phyloP scores from a whole-genome alignment of 2,888 invertebrate species.

The Ditylenchus weischeri region DNA sequence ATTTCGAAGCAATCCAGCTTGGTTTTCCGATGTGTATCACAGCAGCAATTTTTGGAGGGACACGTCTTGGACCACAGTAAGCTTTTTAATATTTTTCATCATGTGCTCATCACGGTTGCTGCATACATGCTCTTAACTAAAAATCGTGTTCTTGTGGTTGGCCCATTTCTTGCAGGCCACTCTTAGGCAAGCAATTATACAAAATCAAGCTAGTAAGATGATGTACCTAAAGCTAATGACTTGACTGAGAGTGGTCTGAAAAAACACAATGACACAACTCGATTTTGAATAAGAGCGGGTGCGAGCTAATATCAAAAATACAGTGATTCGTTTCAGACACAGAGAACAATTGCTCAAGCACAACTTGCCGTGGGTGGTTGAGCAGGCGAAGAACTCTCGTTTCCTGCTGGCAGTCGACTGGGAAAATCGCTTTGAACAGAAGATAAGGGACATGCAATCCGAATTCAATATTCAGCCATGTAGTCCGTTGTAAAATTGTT shows the following conservation, averaged over 20 bases:
- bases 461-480: constrained; percentile 32
- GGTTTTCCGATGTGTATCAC: constrained; percentile 90
- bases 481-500: constrained; percentile 13
- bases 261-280: too few relatives aligned
- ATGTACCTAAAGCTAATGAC: too few relatives aligned
- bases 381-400: constrained; percentile 45
- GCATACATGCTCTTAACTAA: too few relatives aligned
- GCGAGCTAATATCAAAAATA: background rate
- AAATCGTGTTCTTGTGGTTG: too few relatives aligned
- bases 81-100: too few relatives aligned
- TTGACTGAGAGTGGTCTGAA: too few relatives aligned
- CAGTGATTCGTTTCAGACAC: constrained; percentile 37
- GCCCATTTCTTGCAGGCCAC: too few relatives aligned
- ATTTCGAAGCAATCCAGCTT: constrained; percentile 93
- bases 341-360: constrained; percentile 39
- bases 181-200: too few relatives aligned
- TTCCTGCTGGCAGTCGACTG: constrained; percentile 51
- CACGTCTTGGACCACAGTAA: constrained; percentile 77
- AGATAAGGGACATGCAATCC: constrained; percentile 40
- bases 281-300: background rate
- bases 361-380: constrained; percentile 49
- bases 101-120: too few relatives aligned
- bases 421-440: constrained; percentile 49
- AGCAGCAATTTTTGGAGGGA: constrained; percentile 86
- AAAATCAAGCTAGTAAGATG: too few relatives aligned